phyloP scores from a whole-genome alignment of 2,888 invertebrate genomes.

The Ormyrus labotus region DNA sequence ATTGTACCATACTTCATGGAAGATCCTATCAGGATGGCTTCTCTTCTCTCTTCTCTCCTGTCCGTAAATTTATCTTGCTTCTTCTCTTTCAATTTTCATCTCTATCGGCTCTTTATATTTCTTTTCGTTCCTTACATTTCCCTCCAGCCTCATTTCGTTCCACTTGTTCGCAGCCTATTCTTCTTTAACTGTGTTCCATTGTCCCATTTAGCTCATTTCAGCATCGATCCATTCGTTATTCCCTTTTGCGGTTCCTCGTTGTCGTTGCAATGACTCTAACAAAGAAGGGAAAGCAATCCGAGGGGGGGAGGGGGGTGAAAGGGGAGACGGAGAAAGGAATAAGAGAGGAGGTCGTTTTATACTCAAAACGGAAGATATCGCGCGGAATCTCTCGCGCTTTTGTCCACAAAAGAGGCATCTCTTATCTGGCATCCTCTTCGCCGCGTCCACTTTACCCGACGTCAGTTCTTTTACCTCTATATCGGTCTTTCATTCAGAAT shows the following conservation, averaged over 20 bases:
- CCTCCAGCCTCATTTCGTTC: conserved; percentile 22
- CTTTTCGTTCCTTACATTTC: conserved; percentile 23
- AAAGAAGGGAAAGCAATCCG: conserved; percentile 36
- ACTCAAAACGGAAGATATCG: conserved; percentile 43
- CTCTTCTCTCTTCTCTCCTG: not conserved
- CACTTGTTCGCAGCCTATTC: conserved; percentile 37
- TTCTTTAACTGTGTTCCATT: conserved; percentile 40
- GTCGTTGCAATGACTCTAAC: conserved; percentile 3
- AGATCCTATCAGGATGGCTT: too few relatives aligned
- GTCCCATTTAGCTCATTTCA: conserved; percentile 38
- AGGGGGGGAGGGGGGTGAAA: not conserved
- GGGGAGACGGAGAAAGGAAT: conserved; percentile 9
- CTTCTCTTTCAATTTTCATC: conserved; percentile 7
- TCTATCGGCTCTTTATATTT: conserved; percentile 9
- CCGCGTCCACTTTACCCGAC: conserved; percentile 30
- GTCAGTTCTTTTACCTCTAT: conserved; percentile 20
- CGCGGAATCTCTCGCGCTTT: conserved; percentile 45
- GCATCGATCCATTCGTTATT: conserved; percentile 56
- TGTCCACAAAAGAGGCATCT: conserved; percentile 36
- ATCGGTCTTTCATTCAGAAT: conserved; percentile 29
- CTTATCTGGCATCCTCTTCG: conserved; percentile 25
- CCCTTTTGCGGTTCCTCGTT: conserved; percentile 18
- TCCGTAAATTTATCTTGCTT: conserved; percentile 4
- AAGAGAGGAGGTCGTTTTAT: conserved; percentile 17
- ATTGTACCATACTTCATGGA: too few relatives aligned